These are phyloP conservation scores for Agrotis segetum DNA, from an alignment of 2,888 invertebrate species.

Conservation along the genomic window DNA sequence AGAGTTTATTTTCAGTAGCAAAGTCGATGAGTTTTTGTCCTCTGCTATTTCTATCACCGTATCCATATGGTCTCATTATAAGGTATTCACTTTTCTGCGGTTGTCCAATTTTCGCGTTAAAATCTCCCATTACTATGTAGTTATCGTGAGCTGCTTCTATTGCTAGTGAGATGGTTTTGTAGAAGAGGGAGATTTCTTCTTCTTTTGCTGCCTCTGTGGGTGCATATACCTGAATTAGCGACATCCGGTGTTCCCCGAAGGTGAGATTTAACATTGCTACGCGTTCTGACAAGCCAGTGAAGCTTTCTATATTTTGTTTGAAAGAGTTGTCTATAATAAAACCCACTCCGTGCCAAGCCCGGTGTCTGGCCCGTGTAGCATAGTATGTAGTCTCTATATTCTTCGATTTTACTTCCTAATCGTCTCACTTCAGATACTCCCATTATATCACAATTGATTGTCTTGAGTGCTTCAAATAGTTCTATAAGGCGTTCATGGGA, in stretches of 20 bases:
- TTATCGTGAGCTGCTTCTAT: not conserved
- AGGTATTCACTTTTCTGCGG: not conserved
- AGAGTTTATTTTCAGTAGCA: no score
- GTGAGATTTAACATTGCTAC: not conserved
- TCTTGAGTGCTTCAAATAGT: constrained; percentile 27
- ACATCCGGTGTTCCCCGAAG: not conserved
- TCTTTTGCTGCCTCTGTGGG: not conserved
- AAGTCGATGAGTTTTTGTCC: no score
- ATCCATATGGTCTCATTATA: not conserved
- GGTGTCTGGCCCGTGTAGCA: constrained; percentile 35
- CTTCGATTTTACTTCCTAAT: constrained; percentile 38
- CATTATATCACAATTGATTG: constrained; percentile 46
- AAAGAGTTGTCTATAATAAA: constrained; percentile 43
- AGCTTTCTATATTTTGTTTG: constrained; percentile 39
- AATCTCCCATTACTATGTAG: not conserved
- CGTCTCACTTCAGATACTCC: constrained; percentile 43
- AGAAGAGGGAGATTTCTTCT: not conserved
- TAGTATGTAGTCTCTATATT: constrained; percentile 36
- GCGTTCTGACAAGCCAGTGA: not conserved
- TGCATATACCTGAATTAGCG: not conserved
- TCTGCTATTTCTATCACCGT: no score
- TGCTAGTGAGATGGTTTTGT: not conserved
- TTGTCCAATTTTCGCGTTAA: not conserved
- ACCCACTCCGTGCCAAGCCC: constrained; percentile 44
- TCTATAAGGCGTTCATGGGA: constrained; percentile 35